A percentile compares a stretch with the other conserved stretches of the same genome.
These are phyloP conservation scores for Stichodactyla mertensii DNA, from an alignment of 64 coral and sea anemone genomes.

Conservation along the genomic window DNA sequence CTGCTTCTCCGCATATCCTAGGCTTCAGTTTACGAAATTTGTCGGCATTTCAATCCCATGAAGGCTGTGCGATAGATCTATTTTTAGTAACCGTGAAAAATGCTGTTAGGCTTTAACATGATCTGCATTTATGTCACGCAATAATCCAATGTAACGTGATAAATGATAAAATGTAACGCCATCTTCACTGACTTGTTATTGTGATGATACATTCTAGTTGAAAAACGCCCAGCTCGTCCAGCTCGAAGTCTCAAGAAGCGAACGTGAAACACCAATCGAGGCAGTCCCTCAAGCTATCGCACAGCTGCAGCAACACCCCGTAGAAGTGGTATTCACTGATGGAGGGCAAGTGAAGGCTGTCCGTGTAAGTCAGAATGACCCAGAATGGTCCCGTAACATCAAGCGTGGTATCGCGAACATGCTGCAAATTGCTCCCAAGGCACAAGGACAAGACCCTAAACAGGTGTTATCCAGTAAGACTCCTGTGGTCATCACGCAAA, in stretches of 20 bases:
- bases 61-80: no score
- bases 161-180: background rate
- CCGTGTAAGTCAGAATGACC: constrained; percentile 30
- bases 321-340: background rate
- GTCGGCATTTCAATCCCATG: no score
- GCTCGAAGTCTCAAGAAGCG: background rate
- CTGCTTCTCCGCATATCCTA: no score
- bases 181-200: background rate
- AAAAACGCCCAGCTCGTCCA: constrained; percentile 22
- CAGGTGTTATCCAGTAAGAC: background rate
- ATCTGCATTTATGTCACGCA: no score
- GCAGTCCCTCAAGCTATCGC: background rate
- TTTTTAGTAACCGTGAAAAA: no score
- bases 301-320: constrained; percentile 12
- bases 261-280: background rate
- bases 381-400: constrained; percentile 60
- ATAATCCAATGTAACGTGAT: no score
- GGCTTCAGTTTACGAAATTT: no score
- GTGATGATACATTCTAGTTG: constrained; percentile 9
- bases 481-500: constrained; percentile 15
- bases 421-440: constrained; percentile 53
- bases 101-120: no score
- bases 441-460: background rate
- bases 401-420: constrained; percentile 69
- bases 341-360: constrained; percentile 46